Conservation (phyloP, 1,140 invertebrate species). For the Macrosteles quadrilineatus region DNA sequence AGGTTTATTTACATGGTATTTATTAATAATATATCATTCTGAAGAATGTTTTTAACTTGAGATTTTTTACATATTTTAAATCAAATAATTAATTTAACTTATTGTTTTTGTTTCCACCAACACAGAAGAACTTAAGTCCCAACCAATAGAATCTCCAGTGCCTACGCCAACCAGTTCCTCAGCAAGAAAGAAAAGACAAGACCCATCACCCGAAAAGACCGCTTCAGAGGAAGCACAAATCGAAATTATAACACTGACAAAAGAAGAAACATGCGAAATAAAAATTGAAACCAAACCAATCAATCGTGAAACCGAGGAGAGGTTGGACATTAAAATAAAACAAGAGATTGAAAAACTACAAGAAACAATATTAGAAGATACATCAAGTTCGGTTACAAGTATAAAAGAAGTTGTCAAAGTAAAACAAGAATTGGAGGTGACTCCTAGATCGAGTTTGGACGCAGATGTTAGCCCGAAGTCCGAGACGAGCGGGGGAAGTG, state of each 20-base stretch:
- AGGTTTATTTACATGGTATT: no score
- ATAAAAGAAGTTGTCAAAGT: conserved; percentile 14
- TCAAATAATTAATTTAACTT: no score
- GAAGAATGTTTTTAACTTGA: no score
- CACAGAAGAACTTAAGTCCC: neutral
- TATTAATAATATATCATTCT: no score
- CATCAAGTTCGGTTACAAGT: neutral
- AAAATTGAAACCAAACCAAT: no score
- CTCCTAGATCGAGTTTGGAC: conserved; percentile 5
- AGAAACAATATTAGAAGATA: neutral
- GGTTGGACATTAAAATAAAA: neutral
- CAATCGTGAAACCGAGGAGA: neutral
- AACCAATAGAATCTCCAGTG: neutral
- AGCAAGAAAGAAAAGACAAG: neutral
- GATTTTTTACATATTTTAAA: no score
- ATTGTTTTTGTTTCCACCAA: neutral
- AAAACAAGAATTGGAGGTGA: conserved; percentile 15
- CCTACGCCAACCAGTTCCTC: conserved; percentile 1
- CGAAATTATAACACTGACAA: no score
- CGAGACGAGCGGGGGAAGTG: neutral
- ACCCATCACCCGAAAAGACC: no score
- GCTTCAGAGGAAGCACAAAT: no score
- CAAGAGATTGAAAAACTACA: neutral
- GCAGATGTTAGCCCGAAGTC: conserved; percentile 1
- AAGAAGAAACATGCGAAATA: no score